These are phyloP conservation scores for Venturia canescens DNA, from an alignment of 1,140 invertebrate genomes.

Conservation along the genomic window DNA sequence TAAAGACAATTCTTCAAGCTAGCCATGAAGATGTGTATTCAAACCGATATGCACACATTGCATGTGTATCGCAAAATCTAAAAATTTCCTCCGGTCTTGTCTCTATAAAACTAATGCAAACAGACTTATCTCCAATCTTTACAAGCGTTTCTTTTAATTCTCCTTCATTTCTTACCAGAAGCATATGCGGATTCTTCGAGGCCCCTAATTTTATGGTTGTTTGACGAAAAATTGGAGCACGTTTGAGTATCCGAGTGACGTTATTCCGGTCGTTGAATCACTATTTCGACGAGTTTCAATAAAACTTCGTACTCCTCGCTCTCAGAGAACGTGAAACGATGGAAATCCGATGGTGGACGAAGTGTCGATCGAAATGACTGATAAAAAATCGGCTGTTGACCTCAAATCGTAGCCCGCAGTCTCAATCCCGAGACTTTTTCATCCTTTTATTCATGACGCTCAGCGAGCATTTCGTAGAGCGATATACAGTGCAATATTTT, in stretches of 20 bases:
- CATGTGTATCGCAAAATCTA: not conserved
- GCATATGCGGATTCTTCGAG: not conserved
- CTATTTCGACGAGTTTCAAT: too few species aligned
- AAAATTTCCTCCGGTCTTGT: not conserved
- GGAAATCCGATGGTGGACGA: too few species aligned
- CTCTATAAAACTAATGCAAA: not conserved
- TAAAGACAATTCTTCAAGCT: not conserved
- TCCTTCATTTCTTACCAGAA: not conserved
- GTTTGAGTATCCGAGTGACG: not conserved
- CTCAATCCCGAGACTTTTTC: too few species aligned
- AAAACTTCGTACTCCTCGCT: too few species aligned
- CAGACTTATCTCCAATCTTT: not conserved
- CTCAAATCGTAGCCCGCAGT: too few species aligned
- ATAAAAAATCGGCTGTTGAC: too few species aligned
- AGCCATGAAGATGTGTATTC: not conserved
- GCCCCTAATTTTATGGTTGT: not conserved
- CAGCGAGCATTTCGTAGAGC: too few species aligned
- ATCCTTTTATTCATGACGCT: too few species aligned
- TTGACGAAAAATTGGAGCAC: not conserved
- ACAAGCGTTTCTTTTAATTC: not conserved
- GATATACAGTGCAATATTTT: too few species aligned
- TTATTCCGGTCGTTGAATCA: not conserved
- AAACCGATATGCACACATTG: not conserved
- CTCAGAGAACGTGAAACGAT: too few species aligned
- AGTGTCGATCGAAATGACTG: too few species aligned